Base-by-base conservation (phyloP, 2,113 vertebrate genomes). In the Falco punctatus region DNA sequence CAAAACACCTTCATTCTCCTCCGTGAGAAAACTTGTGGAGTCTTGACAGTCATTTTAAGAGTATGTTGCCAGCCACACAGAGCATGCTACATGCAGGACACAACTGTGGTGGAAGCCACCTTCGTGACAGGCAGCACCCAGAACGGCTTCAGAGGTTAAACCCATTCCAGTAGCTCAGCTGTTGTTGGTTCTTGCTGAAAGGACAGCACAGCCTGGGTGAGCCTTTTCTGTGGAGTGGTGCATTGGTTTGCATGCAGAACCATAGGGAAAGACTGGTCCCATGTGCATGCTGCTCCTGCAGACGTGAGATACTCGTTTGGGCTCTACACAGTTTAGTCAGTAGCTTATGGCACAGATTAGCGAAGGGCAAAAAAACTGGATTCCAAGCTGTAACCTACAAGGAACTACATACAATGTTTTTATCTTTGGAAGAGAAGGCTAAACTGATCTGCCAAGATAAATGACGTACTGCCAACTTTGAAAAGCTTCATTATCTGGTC, bases 271-370 rank as follows among this genome's bases (percentile, higher is more conserved):
- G 58, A 52, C 66, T 75, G 67, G 61, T 51, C 40, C 18, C n/a
- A 40, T 4, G 13, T 8, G 11, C 26, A 38, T 18, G 44, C 70
- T 72, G 49, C 32, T 90, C 28, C 74, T 30, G 12, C 4, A 67
- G 44, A 65, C 2, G 5, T 4, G 19, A 57, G 55, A 65, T 7
- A 26, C 9, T 40, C 18, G 16, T 27, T 18, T 51, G 27, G 30
- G 24, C 7, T 54, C 32, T 49, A 7, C 0, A 0, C 28, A 8
- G 35, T 64, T 64, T 55, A 17, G 10, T 11, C 33, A 10, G 44
- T 13, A 55, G 49, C 10, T 92, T 33, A 72, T 6, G 16, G 62
- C 54, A 86, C 23, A 69, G 62, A 46, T 35, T 6, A 61, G 11
- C 27, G 46, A 86, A 86, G 52, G 5, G 24, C 21, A 40, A 32